A percentile compares a stretch with the other conserved stretches of the same genome.
These are phyloP conservation scores for Drosophila macrospina DNA, from an alignment of 2,888 invertebrate species.

Conservation along the genomic window DNA sequence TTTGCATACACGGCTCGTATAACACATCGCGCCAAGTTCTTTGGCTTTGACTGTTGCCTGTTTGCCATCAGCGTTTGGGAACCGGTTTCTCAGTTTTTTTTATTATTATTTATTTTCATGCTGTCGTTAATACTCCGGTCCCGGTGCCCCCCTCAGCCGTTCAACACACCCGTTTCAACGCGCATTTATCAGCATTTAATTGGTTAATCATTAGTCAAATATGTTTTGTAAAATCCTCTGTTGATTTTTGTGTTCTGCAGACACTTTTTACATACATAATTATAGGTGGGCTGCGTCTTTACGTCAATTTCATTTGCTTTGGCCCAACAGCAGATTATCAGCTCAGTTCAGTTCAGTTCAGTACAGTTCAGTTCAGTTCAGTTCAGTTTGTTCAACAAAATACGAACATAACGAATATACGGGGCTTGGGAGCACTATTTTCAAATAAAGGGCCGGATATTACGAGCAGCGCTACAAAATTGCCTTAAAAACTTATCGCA, in stretches of 20 bases:
- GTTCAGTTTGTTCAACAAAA: too few species aligned
- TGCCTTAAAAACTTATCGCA: slow-evolving; percentile 34
- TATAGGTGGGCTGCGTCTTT: slow-evolving; percentile 29
- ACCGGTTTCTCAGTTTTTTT: slow-evolving; percentile 27
- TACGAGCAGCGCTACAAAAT: slow-evolving; percentile 30
- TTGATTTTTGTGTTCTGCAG: slow-evolving; percentile 31
- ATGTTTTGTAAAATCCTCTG: slow-evolving; percentile 55
- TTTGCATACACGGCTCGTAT: slow-evolving; percentile 42
- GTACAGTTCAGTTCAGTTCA: too few species aligned
- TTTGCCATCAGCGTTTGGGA: slow-evolving; percentile 16
- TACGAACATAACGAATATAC: too few species aligned
- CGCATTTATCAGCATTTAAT: slow-evolving; percentile 69
- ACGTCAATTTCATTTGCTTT: background rate
- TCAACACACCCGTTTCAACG: background rate
- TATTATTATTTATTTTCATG: slow-evolving; percentile 28
- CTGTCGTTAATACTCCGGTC: slow-evolving; percentile 34
- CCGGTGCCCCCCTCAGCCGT: slow-evolving; percentile 6
- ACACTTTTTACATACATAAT: slow-evolving; percentile 42
- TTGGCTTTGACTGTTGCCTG: slow-evolving; percentile 1
- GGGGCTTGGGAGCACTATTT: slow-evolving; percentile 19
- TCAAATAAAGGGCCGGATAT: slow-evolving; percentile 49
- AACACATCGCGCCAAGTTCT: slow-evolving; percentile 19
- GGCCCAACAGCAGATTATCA: slow-evolving; percentile 8
- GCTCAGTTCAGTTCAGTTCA: too few species aligned
- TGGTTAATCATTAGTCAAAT: slow-evolving; percentile 79